Evolutionary conservation across 2,113 vertebrate genomes (phyloP).

Genomic region (Plecotus auritus): DNA sequence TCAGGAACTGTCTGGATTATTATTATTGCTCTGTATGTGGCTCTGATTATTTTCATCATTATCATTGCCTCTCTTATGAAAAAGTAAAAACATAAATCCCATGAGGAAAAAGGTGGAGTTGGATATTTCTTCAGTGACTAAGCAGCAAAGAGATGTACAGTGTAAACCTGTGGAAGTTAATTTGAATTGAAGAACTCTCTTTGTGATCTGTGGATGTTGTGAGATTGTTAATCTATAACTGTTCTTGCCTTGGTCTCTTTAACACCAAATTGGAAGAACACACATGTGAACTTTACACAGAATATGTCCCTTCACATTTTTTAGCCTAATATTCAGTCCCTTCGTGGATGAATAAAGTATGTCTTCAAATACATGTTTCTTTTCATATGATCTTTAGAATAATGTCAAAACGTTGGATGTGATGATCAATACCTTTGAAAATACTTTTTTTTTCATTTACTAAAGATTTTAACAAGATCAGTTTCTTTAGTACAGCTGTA

Average conservation of each 20-base stretch:
- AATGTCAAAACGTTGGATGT: not conserved
- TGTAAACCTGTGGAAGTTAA: not conserved
- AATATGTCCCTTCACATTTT: not conserved
- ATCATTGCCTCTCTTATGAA: not conserved
- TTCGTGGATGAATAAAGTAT: not conserved
- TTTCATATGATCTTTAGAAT: not conserved
- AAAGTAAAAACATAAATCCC: conserved; percentile 7
- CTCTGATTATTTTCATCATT: conserved; percentile 10
- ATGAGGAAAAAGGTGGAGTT: not conserved
- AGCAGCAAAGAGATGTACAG: not conserved
- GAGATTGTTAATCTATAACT: not conserved
- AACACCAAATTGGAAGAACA: not conserved
- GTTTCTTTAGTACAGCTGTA: not conserved
- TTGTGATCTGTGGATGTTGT: not conserved
- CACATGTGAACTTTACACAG: not conserved
- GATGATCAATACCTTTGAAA: not conserved
- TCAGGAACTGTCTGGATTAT: not conserved
- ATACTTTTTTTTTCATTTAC: not conserved
- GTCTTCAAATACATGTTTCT: not conserved
- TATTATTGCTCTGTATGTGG: conserved; percentile 17
- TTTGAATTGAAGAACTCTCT: not conserved
- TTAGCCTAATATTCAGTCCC: not conserved
- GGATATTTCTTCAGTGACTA: not conserved
- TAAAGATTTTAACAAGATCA: not conserved
- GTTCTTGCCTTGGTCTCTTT: not conserved